Evolutionary conservation across 2,797 vertebrate species (phyloP), one percentile per base, ranked within the genome.

Genomic region (Mareca penelope): DNA sequence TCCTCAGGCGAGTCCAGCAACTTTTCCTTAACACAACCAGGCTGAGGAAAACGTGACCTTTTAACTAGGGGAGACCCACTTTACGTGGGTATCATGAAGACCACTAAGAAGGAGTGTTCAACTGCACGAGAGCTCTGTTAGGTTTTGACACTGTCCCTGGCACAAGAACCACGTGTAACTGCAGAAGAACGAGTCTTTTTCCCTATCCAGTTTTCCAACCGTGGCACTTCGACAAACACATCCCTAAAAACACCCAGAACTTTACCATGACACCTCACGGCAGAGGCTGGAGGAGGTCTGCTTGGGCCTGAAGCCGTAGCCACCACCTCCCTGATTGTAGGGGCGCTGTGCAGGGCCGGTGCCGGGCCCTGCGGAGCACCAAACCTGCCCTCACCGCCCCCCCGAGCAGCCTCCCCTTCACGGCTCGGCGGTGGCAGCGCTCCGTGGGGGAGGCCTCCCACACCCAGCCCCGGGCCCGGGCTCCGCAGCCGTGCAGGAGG

Each of bases 381-480:
- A 39, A 52, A 21, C 42, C 29, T 60, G 31, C 56, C 52, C 69
- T 26, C 13, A 24, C 7, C 39, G 55, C 9, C 35, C 59, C 59
- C 73, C 57, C 55, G 80, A 77, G 75, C 71, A 85, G 71, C 18
- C 37, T 39, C 50, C 68, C 65, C 40, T 70, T 73, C 88, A 50
- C 5, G 5, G 5, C 21, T 42, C 71, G 42, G 48, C 86, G 87
- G 71, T n/a, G 60, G 71, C 28, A 81, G 65, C 87, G 46, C 65
- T 37, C 67, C 17, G 23, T 3, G 88, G 70, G 53, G 93, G 93
- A 93, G 77, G 87, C 44, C 72, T 81, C 85, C 87, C 94, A 93
- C 91, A 78, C 60, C 52, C 86, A 82, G 89, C 94, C 88, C 55
- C 88, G 79, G 67, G 52, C 86, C 78, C 88, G 3, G 68, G 60